Percentiles rank a stretch among this genome's conserved stretches.
These are phyloP conservation scores for Mixornis gularis DNA, from an alignment of 2,113 vertebrate species.

Conservation along the genomic window DNA sequence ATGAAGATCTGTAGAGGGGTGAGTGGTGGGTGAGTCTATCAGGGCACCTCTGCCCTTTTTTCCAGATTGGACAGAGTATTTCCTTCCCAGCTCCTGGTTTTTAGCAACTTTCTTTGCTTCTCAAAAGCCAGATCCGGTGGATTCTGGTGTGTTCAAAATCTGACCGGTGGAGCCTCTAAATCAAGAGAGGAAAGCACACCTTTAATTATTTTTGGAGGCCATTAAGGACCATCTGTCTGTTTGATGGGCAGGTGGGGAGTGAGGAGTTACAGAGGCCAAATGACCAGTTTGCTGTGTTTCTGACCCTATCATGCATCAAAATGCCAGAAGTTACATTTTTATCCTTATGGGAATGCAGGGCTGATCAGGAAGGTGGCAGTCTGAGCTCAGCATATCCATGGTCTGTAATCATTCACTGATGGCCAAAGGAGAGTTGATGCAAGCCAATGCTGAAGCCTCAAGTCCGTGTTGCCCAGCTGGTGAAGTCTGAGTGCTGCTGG, in stretches of 20 bases:
- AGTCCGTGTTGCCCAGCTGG: rapidly evolving
- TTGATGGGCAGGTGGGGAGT: neutral
- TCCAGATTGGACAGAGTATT: neutral
- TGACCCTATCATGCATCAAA: neutral
- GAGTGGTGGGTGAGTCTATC: neutral
- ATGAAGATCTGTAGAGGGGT: neutral
- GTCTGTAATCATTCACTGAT: neutral
- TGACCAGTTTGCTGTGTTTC: rapidly evolving
- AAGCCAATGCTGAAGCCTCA: neutral
- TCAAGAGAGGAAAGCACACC: neutral
- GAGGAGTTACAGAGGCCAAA: neutral
- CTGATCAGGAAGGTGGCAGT: neutral
- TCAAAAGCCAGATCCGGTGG: neutral
- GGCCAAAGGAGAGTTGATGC: neutral
- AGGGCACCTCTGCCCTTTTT: neutral
- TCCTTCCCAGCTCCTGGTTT: neutral
- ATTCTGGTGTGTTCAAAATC: neutral
- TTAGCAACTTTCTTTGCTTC: neutral
- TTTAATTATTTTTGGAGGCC: neutral
- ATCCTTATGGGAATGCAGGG: neutral
- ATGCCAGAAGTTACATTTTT: neutral
- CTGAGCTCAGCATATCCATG: neutral
- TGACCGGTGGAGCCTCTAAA: rapidly evolving
- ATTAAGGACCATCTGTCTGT: neutral
- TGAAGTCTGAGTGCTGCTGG: neutral